Evolutionary conservation across 2,888 invertebrate genomes (phyloP).

Genomic region (Mesorhabditis belari): DNA sequence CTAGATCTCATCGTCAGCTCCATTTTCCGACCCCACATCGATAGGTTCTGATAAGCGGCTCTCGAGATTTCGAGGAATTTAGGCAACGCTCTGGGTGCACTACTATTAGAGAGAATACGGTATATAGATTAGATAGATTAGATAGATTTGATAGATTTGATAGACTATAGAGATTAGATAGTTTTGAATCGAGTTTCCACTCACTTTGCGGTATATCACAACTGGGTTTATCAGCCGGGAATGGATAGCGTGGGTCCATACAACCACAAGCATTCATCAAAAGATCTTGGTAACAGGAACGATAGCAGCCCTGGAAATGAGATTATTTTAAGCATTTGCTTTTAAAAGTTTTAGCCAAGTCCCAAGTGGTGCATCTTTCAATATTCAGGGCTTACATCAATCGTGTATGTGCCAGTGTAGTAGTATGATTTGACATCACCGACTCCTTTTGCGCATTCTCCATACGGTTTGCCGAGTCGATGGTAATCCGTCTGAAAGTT

Average conservation of each 20-base stretch:
- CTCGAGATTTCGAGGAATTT: too few species aligned
- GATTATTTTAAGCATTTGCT: background rate
- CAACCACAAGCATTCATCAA: conserved; percentile 24
- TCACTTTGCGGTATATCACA: background rate
- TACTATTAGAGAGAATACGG: too few species aligned
- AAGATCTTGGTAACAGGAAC: conserved; percentile 37
- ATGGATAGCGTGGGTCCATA: conserved; percentile 37
- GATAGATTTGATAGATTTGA: too few species aligned
- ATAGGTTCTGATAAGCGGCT: too few species aligned
- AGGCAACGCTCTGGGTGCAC: too few species aligned
- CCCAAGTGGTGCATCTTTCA: background rate
- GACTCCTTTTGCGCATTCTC: conserved; percentile 22
- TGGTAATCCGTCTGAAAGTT: conserved; percentile 20
- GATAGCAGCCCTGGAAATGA: conserved; percentile 26
- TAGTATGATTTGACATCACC: conserved; percentile 31
- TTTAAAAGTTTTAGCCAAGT: background rate
- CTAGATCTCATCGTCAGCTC: too few species aligned
- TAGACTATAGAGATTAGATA: too few species aligned
- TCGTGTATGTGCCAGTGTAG: conserved; percentile 29
- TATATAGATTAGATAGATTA: too few species aligned
- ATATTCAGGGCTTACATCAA: conserved; percentile 20
- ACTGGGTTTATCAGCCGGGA: conserved; percentile 4
- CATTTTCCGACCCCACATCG: too few species aligned
- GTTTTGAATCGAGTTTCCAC: background rate
- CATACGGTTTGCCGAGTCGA: conserved; percentile 26